These are phyloP conservation scores for Sebastes minor DNA, from an alignment of 2,797 vertebrate genomes.

Conservation along the genomic window DNA sequence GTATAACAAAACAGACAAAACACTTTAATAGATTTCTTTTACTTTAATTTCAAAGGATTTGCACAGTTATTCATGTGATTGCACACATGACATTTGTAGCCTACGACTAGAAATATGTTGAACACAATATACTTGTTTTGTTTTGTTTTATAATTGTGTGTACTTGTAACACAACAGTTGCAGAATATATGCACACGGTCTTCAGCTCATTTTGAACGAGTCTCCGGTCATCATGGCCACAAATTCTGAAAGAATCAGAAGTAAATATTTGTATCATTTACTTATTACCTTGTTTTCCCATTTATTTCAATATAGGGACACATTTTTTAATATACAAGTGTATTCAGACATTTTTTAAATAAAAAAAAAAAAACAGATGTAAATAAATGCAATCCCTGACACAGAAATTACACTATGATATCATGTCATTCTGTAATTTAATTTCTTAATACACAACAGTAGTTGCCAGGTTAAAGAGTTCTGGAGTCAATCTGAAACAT, in stretches of 20 bases:
- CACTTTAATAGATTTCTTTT: not conserved
- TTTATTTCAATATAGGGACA: not conserved
- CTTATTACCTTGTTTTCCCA: not conserved
- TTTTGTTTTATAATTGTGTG: not conserved
- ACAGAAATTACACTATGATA: not conserved
- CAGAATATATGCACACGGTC: not conserved
- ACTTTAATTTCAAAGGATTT: slow-evolving; percentile 10
- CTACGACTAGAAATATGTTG: not conserved
- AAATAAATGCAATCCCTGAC: not conserved
- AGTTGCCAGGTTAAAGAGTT: not conserved
- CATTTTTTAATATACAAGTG: not conserved
- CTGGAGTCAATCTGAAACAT: not conserved
- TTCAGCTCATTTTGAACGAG: slow-evolving; percentile 80
- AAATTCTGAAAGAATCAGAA: slow-evolving; percentile 62
- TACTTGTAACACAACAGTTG: not conserved
- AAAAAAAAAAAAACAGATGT: not conserved
- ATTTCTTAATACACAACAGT: not conserved
- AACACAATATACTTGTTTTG: not conserved
- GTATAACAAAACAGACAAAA: not conserved
- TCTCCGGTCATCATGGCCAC: slow-evolving; percentile 80
- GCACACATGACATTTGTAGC: not conserved
- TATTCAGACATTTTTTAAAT: not conserved
- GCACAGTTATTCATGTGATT: not conserved
- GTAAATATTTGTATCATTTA: not conserved
- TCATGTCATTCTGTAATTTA: not conserved